Conservation (phyloP, 2,888 invertebrate genomes). For the Drosophila monieri region DNA sequence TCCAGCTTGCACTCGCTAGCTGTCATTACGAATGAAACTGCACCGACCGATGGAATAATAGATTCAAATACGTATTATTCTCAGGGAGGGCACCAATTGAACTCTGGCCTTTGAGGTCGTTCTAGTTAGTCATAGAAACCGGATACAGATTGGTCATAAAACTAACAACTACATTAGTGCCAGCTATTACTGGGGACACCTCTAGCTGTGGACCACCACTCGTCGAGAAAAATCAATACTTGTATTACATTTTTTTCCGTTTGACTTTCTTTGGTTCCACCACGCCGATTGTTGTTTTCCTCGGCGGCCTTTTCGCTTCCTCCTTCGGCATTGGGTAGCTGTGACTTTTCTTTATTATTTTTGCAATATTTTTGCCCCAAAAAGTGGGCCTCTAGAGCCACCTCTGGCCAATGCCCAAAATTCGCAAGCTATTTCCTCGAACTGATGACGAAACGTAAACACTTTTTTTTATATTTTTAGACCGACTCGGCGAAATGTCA, state of each 20-base stretch:
- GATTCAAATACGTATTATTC: background rate
- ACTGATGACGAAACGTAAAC: slow-evolving; percentile 45
- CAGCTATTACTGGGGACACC: background rate
- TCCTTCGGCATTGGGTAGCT: slow-evolving; percentile 27
- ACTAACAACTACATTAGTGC: slow-evolving; percentile 6
- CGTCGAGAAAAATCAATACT: slow-evolving; percentile 66
- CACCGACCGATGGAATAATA: slow-evolving; percentile 23
- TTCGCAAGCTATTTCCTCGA: slow-evolving; percentile 7
- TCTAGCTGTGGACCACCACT: slow-evolving; percentile 10
- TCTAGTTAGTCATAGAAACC: slow-evolving; percentile 2
- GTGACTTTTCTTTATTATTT: slow-evolving; percentile 11
- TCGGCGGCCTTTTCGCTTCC: slow-evolving; percentile 37
- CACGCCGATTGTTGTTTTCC: slow-evolving; percentile 39
- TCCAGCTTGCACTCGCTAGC: slow-evolving; percentile 4
- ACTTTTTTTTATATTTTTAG: slow-evolving; percentile 47
- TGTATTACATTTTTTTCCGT: slow-evolving; percentile 50
- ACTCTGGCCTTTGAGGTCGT: slow-evolving; percentile 19
- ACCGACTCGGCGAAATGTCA: slow-evolving; percentile 41
- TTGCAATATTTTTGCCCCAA: slow-evolving; percentile 24
- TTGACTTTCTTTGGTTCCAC: slow-evolving; percentile 40
- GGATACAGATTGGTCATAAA: slow-evolving; percentile 19
- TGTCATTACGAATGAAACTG: slow-evolving; percentile 29
- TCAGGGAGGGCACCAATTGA: slow-evolving; percentile 5
- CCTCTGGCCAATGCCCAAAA: background rate
- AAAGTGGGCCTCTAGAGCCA: slow-evolving; percentile 44